Evolutionary conservation across 1,140 invertebrate genomes (phyloP), one percentile per base, ranked within the genome.

Genomic region (Drosophila ficusphila): DNA sequence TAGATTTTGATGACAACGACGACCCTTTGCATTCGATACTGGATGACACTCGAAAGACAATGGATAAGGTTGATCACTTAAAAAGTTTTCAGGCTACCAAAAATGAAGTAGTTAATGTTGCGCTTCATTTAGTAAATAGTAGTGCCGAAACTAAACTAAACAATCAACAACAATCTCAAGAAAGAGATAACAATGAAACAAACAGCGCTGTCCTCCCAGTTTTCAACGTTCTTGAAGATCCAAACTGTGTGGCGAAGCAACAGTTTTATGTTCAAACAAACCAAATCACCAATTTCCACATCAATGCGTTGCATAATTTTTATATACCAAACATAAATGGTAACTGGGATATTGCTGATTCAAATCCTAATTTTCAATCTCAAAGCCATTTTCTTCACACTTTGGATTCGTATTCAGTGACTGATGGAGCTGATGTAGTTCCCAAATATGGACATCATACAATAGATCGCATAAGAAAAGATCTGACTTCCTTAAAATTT

Each of bases 281-380:
- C 19, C 51, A 88, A 38, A 77, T 91, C 5, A 86, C 76, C 3
- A 67, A 79, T 48, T 83, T 76, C 57, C 91, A 92, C 44, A 79
- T 92, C 12, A 69, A 91, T 54, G 76, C 76, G 3, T 74, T 92
- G 21, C 92, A 92, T 51, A 92, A 92, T 60, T 89, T 64, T 44
- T 91, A 81, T 42, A 77, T 92, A 60, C 76, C 91, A 48, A 93
- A 93, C 74, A 92, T 95, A 12, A 96, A 95, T 92, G 95, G 95
- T 46, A 93, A 93, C 73, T 93, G 92, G 90, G 93, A 94, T 88
- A 65, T 75, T 48, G 46, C 57, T 23, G 44, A 61, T 9, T 25
- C 49, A 14, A 39, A 16, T n/a, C n/a, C 70, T 34, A 27, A 12
- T 2, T 16, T 56, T 11, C 53, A 41, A 7, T 27, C 51, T 11